Evolutionary conservation across 1,140 invertebrate genomes (phyloP).

Genomic region (Probaryconus sp.): DNA sequence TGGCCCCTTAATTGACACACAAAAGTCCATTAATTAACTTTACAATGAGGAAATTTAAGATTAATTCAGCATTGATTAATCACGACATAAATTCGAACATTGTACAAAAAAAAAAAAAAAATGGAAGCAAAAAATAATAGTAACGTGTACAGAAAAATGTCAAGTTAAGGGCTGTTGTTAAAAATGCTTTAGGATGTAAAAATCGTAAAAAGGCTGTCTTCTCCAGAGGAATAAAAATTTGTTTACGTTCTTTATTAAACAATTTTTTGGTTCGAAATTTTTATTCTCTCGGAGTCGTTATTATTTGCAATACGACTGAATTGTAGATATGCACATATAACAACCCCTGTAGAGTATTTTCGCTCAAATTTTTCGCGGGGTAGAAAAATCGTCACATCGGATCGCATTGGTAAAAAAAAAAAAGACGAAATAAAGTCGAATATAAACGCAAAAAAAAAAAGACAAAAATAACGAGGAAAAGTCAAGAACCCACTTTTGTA

Average conservation of each 20-base stretch:
- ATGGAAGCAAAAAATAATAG: neutral
- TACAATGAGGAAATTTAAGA: too few species aligned
- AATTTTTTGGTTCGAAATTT: too few species aligned
- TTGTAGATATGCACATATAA: conserved; percentile 5
- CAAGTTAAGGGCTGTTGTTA: conserved; percentile 22
- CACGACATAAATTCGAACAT: neutral
- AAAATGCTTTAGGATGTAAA: conserved; percentile 17
- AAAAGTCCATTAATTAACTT: too few species aligned
- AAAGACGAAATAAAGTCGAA: conserved; percentile 15
- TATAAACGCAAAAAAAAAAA: conserved; percentile 13
- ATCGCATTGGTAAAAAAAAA: conserved; percentile 17
- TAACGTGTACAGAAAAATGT: conserved; percentile 16
- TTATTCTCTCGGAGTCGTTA: too few species aligned
- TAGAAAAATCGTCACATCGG: conserved; percentile 31
- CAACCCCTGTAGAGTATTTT: conserved; percentile 8
- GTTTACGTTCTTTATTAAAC: too few species aligned
- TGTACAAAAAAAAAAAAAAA: neutral
- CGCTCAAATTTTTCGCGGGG: conserved; percentile 31
- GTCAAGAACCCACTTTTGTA: conserved; percentile 72
- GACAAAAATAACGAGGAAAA: conserved; percentile 34
- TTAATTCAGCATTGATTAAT: too few species aligned
- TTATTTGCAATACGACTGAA: conserved; percentile 28
- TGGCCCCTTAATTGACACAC: conserved; percentile 11
- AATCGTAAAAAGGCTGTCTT: conserved; percentile 8
- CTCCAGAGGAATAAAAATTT: too few species aligned